Conservation (phyloP, 2,113 vertebrate species). For the Excalfactoria chinensis region DNA sequence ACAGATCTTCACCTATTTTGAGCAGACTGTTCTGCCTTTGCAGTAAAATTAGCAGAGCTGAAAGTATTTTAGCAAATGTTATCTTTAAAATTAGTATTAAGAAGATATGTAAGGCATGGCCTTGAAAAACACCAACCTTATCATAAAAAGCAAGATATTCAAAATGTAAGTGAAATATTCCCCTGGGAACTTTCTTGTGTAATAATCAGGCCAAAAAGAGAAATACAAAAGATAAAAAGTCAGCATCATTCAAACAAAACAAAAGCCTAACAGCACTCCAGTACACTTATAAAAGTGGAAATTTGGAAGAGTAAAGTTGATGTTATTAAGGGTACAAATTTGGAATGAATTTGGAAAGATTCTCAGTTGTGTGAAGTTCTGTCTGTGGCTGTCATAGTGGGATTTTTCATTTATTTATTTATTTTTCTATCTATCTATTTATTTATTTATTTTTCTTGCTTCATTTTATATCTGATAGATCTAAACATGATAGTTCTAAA, state of each 20-base stretch:
- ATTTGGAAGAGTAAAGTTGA: not conserved
- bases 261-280: not conserved
- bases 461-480: not conserved
- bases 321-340: not conserved
- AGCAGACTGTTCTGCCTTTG: not conserved
- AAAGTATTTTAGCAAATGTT: not conserved
- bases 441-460: too few relatives aligned
- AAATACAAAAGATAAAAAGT: not conserved
- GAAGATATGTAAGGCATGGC: not conserved
- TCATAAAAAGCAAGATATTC: not conserved
- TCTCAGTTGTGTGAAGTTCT: not conserved
- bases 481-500: not conserved
- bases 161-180: not conserved
- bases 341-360: not conserved
- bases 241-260: not conserved
- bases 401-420: not conserved
- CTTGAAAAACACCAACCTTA: not conserved
- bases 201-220: not conserved
- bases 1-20: not conserved
- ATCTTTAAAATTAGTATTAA: not conserved
- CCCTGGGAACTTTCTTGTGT: not conserved
- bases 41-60: not conserved
- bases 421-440: not conserved
- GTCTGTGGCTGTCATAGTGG: not conserved
- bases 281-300: not conserved